Percentiles rank a stretch among this genome's conserved stretches.
Conservation (phyloP, 1,140 invertebrate species). For the Leptinotarsa defecta region DNA sequence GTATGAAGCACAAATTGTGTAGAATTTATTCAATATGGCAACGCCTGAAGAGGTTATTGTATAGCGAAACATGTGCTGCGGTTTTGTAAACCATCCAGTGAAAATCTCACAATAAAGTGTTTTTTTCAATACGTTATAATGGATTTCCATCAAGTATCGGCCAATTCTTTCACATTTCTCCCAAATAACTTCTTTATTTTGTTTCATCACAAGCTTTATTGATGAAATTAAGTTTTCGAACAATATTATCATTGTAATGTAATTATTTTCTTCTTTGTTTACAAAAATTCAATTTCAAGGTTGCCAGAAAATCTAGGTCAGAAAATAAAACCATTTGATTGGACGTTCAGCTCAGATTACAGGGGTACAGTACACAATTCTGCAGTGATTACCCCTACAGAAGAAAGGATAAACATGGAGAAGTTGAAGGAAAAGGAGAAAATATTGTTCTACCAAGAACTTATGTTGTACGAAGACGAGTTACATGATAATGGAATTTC, state of each 20-base stretch:
- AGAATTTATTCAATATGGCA: too few species aligned
- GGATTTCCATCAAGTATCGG: too few species aligned
- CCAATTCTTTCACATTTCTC: too few species aligned
- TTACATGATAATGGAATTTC: slow-evolving; percentile 97
- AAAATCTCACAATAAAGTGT: too few species aligned
- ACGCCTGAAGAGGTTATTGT: too few species aligned
- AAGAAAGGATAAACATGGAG: slow-evolving; percentile 86
- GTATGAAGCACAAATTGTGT: too few species aligned
- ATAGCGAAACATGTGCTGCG: too few species aligned
- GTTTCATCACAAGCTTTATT: too few species aligned
- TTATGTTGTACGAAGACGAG: slow-evolving; percentile 97
- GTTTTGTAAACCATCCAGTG: too few species aligned
- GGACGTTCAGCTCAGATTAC: slow-evolving; percentile 97
- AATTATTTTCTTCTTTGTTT: slow-evolving; percentile 16
- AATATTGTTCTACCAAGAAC: slow-evolving; percentile 93
- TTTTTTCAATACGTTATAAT: too few species aligned
- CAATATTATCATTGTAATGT: slow-evolving; percentile 27
- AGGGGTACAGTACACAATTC: slow-evolving; percentile 78
- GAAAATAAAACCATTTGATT: slow-evolving; percentile 90
- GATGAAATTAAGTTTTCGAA: too few species aligned
- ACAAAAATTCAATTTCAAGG: slow-evolving; percentile 50
- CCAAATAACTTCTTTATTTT: too few species aligned
- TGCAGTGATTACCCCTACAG: slow-evolving; percentile 65
- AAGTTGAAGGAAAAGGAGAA: slow-evolving; percentile 87
- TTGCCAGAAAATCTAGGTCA: slow-evolving; percentile 71